Evolutionary conservation across 2,888 invertebrate species (phyloP), one percentile per base, ranked within the genome.

Genomic region (Atethmia centrago): DNA sequence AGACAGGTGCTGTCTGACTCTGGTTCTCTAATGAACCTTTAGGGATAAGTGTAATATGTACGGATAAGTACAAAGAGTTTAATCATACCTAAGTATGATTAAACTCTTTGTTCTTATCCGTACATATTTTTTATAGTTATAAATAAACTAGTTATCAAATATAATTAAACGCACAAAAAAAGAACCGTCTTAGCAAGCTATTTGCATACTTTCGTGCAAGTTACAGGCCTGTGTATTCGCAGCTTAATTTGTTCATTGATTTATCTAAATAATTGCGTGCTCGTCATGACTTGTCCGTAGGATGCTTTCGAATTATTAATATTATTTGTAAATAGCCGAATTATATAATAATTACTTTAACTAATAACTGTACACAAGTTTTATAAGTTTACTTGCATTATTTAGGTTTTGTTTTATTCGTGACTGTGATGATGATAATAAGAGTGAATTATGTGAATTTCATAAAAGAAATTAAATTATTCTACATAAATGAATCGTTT

Each of bases 351-450:
- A 67, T 66, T 49, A 62, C 51, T 79, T n/a, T 66, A 79, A 66
- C 61, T 42, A 53, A 69, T 64, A 69, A 72, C 28, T 74, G 12
- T 73, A 73, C 69, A 61, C 74, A 74, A 75, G 67, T 76, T 81
- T 77, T 70, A 74, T 79, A 77, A 67, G 64, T 64, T 74, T 75
- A 70, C 64, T 64, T 78, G 56, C 67, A 72, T 74, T 77, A 79
- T 61, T 75, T 77, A 79, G 69, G 71, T 72, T 73, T 83, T 82
- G 79, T 82, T 83, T 84, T 86, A 86, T 83, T 88, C 83, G 86
- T 90, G 91, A 92, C 93, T 93, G 93, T 92, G 93, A 93, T 93
- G 88, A 86, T 88, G 84, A 88, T 89, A 81, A 79, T 85, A 84
- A 65, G 69, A 74, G 66, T 79, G 73, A 80, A 76, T 75, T 79